Evolutionary conservation across 2,888 invertebrate species (phyloP), one percentile per base, ranked within the genome.

Genomic region (Tipula vernalis): DNA sequence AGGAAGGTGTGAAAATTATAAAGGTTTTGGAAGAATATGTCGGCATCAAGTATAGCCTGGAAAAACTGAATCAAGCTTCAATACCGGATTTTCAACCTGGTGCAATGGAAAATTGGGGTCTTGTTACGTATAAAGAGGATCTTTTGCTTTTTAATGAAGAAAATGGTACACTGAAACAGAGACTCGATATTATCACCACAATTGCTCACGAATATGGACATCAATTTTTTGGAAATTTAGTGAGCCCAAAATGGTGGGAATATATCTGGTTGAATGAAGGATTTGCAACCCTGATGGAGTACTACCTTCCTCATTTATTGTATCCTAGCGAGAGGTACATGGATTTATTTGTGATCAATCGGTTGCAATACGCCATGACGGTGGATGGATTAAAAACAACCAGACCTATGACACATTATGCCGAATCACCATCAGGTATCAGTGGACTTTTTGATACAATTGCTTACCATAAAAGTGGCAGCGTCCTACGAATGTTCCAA

Each of bases 341-440:
- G 90, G 96, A 97, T 89, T 93, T 95, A 87, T 96, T 96, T 90
- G 94, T 96, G 0, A 92, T 94, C n/a, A 93, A 94, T 85, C 95
- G 96, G 88, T 92, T 96, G 41, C 96, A 96, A 88, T 93, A 93
- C 87, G 96, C 96, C 0, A 94, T 97, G 89, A 92, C 92, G 39
- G 90, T 95, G 39, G 98, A 98, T 89, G 95, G 96, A 0, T 91
- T 95, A 71, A 94, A 94, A 71, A 94, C 94, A 0, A 96, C 96
- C 0, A 96, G 97, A 89, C 96, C 96, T 87, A 95, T 98, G 89
- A 96, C 95, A 0, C 94, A 96, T 12, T 94, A 95, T 89, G 97
- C 98, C 2, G 94, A 95, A 41, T 95, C 96, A 89, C 97, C 97
- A 0, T 95, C 94, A 87, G 96, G 97, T 91, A 97, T 98, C 86